Evolutionary conservation across 2,888 invertebrate genomes (phyloP), one percentile per base, ranked within the genome.

Genomic region (Phymatocera aterrima): DNA sequence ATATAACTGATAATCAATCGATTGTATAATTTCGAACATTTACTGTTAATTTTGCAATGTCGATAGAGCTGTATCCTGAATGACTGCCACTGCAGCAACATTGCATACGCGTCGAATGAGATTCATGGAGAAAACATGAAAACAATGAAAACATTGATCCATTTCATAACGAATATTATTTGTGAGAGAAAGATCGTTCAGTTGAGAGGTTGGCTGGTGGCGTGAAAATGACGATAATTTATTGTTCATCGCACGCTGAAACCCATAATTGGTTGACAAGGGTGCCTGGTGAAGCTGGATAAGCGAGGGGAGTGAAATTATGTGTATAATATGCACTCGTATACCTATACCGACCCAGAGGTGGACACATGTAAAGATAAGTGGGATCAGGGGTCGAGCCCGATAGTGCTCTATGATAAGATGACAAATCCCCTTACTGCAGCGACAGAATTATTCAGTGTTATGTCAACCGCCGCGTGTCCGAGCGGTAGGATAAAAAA

Each of bases 331-430:
- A 54, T 15, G 54, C 18, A 54, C n/a, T n/a, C n/a, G n/a, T 40
- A 40, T 61, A n/a, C 6, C 18, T 34, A 15, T 12, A n/a, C 31
- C 15, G 12, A 70, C 46, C 15, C 15, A 70, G 2, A 68, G 68
- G 28, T 70, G 28, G 48, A n/a, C 46, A 28, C 31, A 48, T 1
- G 48, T 48, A 28, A 28, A 77, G 83, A 86, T 87, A 83, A 83
- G 78, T 77, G 77, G 82, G 87, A 84, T 85, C 85, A 85, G 84
- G 84, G 88, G 87, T 84, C 85, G 84, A 79, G 72, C 57, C 46
- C 82, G 86, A 86, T 86, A 86, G 82, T 51, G 65, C 43, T 18
- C 80, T 83, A 84, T 83, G 83, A 83, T 80, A 68, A 37, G 70
- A 70, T 70, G 21, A 37, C 18, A 28, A 48, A 48, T 70, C 70